Base-by-base conservation (phyloP, 1,140 invertebrate genomes). In the Drosophila dunni region DNA sequence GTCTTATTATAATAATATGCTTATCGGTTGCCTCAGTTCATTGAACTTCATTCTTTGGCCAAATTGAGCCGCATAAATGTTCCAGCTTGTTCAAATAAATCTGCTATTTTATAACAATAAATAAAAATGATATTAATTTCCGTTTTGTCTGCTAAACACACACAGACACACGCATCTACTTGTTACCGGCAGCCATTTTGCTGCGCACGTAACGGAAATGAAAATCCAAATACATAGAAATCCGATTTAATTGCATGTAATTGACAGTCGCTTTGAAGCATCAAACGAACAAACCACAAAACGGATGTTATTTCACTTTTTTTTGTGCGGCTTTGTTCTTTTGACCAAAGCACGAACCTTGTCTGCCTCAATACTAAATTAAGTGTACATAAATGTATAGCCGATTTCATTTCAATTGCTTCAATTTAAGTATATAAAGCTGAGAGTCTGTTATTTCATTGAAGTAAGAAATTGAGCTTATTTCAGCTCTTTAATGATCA, bases 71-170 rank as follows among this genome's bases (percentile, higher is more conserved):
- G 40, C 50, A 53, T 60, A 36, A 36, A 67, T 57, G 36, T 48
- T 63, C 56, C 61, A 54, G 54, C 42, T 67, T 79, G 62, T 64
- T 51, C 73, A 67, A 74, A 75, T 71, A 75, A 79, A 88, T 71
- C 69, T 54, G 53, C 58, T 78, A 78, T 86, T 88, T 75, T 53
- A 82, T 81, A 75, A 79, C 67, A 79, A 88, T 73, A 82, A 88
- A 83, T 82, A 77, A 67, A 88, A 83, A 77, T 70, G 72, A 77
- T 83, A 88, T 89, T 81, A 88, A 88, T 88, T 88, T 88, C 83
- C 84, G 84, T 69, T 86, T 70, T 76, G 48, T 57, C 57, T 64
- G 58, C 48, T 46, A n/a, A n/a, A 60, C 42, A 73, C 44, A 24
- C 46, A 57, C 44, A 58, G 40, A 48, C 9, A 13, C 17, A 7